A percentile compares a stretch with the other conserved stretches of the same genome.
These are phyloP conservation scores for Pectinophora gossypiella DNA, from an alignment of 1,140 invertebrate species.

Conservation along the genomic window DNA sequence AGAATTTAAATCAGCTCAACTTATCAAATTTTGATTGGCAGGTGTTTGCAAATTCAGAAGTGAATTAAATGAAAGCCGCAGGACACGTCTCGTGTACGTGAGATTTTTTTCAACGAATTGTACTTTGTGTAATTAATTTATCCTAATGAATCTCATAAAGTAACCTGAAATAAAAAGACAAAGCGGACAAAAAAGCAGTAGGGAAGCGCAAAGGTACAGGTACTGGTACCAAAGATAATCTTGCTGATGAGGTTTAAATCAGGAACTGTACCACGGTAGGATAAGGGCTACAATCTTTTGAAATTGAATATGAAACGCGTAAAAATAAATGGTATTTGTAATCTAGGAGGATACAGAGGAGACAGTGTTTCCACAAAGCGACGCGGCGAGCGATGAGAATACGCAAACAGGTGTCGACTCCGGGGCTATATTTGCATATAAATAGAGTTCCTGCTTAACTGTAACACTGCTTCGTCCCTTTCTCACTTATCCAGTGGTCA, in stretches of 20 bases:
- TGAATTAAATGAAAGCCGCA: background rate
- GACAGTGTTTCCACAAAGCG: constrained; percentile 59
- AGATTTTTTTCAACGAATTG: background rate
- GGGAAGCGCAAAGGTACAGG: constrained; percentile 21
- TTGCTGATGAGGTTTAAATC: background rate
- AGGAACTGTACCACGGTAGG: constrained; percentile 7
- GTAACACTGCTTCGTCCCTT: constrained; percentile 65
- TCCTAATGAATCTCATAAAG: constrained; percentile 17
- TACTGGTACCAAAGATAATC: constrained; percentile 12
- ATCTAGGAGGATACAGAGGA: constrained; percentile 58
- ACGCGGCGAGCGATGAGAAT: constrained; percentile 59
- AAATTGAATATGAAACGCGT: constrained; percentile 12
- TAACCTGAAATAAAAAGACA: constrained; percentile 14
- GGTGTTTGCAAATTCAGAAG: background rate
- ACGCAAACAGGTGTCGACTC: constrained; percentile 73
- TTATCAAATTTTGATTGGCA: background rate
- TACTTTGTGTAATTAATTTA: constrained; percentile 17
- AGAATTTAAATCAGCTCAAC: background rate
- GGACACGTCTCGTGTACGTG: background rate
- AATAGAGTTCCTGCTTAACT: constrained; percentile 75
- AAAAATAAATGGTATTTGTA: constrained; percentile 8
- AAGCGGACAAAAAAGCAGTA: constrained; percentile 20
- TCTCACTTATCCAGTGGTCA: constrained; percentile 40
- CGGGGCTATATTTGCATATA: constrained; percentile 74
- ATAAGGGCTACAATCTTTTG: constrained; percentile 14